A percentile compares a stretch with the other conserved stretches of the same genome.
Conservation (phyloP, 2,888 invertebrate genomes). For the Drosophila hamatofila region DNA sequence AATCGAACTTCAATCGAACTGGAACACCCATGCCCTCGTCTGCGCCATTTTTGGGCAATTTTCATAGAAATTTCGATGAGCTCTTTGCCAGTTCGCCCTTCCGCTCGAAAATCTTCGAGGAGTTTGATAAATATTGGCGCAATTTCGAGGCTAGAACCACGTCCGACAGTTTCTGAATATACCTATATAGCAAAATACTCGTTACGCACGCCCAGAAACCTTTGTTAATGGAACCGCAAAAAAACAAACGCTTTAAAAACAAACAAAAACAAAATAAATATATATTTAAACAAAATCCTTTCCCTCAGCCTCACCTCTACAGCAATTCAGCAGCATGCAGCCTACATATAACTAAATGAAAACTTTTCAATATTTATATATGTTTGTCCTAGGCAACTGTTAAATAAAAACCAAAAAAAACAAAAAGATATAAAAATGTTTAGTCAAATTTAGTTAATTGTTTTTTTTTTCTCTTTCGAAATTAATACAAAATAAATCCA, state of each 20-base stretch:
- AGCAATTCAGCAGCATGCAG: conserved; percentile 62
- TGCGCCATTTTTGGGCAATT: conserved; percentile 54
- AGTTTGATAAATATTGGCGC: conserved; percentile 83
- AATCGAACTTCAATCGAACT: conserved; percentile 26
- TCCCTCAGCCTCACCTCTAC: conserved; percentile 7
- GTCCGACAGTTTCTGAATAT: conserved; percentile 47
- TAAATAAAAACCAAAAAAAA: conserved; percentile 19
- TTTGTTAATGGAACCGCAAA: conserved; percentile 59
- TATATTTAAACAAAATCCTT: conserved; percentile 9
- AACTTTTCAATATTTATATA: conserved; percentile 39
- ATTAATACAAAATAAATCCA: conserved; percentile 44
- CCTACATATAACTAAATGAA: conserved; percentile 51
- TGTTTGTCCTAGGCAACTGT: conserved; percentile 37
- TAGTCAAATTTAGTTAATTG: conserved; percentile 54
- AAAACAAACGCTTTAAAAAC: conserved; percentile 46
- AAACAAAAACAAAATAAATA: conserved; percentile 1
- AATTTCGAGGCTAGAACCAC: conserved; percentile 68
- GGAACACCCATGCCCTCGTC: conserved; percentile 30
- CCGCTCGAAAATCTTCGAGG: conserved; percentile 76
- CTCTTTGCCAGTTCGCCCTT: conserved; percentile 81
- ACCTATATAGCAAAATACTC: conserved; percentile 4
- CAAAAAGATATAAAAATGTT: conserved; percentile 14
- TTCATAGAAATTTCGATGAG: conserved; percentile 74
- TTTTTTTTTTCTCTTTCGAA: conserved; percentile 25
- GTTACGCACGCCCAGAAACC: conserved; percentile 38